Base-by-base conservation (phyloP, 2,797 vertebrate species). In the Stomatorhinus walkeri region DNA sequence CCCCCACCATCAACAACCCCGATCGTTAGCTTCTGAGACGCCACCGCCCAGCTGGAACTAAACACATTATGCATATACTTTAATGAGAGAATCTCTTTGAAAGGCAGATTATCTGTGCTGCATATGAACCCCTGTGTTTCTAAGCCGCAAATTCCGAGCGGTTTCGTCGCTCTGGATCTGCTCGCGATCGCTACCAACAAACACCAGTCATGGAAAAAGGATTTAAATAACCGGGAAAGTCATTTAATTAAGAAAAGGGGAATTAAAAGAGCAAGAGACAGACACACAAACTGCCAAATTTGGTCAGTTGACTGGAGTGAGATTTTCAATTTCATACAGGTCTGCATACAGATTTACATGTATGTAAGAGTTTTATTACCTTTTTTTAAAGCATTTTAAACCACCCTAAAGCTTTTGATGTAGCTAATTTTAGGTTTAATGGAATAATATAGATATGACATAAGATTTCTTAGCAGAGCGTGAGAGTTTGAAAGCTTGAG, bases 141-240 rank as follows among this genome's bases (percentile, higher is more conserved):
- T 54, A 36, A 59, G 51, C 28, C 7, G 0, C 10, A 48, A 36
- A 56, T 87, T 54, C 19, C 14, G 81, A 24, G 8, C 46, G n/a
- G 40, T 79, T 43, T 43, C 1, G 6, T 43, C 9, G 14, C 46
- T 32, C n/a, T 46, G 32, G 40, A 40, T 36, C 68, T 40, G 32
- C 48, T 87, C 88, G 91, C 91, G 93, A 95, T 92, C 93, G 89
- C 91, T 91, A 92, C 90, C 91, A 12, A 5, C 22, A 36, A 36
- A 36, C 24, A 32, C 12, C 85, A 56, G 32, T 59, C 43, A 72
- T 32, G 3, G 14, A 48, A 24, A 24, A 88, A 28, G 10, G 43
- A 49, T 32, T 48, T 22, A 88, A 88, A 46, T 32, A 46, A 49
- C n/a, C n/a, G 2, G 19, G 12, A 72, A 88, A 88, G n/a, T 46